A percentile compares a stretch with the other conserved stretches of the same genome.
phyloP scores from a whole-genome alignment of 2,797 vertebrate species.

The Halcyon leucocephala region DNA sequence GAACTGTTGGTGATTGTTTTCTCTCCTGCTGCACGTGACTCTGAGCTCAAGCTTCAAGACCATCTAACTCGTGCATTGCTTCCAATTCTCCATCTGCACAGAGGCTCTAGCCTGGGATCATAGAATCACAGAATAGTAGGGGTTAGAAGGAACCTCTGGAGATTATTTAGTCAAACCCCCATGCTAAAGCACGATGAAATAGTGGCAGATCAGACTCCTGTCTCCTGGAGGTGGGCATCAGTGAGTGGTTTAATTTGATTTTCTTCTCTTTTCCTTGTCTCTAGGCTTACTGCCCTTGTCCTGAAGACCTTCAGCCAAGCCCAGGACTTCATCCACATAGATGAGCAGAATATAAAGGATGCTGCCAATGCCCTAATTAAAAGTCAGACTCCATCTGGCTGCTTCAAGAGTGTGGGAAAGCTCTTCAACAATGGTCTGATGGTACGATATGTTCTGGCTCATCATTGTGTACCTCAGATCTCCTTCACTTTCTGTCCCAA shows the following conservation, averaged over 20 bases:
- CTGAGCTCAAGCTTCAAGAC: not conserved
- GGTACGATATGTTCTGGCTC: slow-evolving; percentile 39
- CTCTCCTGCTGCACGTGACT: not conserved
- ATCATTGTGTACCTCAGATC: not conserved
- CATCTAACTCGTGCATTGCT: not conserved
- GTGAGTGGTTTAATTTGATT: not conserved
- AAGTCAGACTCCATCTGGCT: slow-evolving; percentile 79
- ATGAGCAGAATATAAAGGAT: slow-evolving; percentile 75
- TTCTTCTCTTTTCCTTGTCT: not conserved
- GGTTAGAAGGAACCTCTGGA: not conserved
- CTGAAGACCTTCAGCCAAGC: slow-evolving; percentile 88
- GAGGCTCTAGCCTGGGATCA: not conserved
- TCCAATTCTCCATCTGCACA: not conserved
- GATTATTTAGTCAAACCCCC: not conserved
- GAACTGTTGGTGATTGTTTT: not conserved
- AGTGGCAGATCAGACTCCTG: not conserved
- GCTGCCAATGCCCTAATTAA: slow-evolving; percentile 80
- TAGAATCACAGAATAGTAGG: not conserved
- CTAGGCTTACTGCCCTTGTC: slow-evolving; percentile 90
- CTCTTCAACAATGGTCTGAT: slow-evolving; percentile 86
- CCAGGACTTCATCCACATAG: slow-evolving; percentile 80
- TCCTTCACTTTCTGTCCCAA: not conserved
- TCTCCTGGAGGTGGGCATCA: not conserved
- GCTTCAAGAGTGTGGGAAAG: slow-evolving; percentile 84
- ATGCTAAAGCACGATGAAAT: not conserved